phyloP scores from a whole-genome alignment of 2,113 vertebrate species.

The Cisticola juncidis region DNA sequence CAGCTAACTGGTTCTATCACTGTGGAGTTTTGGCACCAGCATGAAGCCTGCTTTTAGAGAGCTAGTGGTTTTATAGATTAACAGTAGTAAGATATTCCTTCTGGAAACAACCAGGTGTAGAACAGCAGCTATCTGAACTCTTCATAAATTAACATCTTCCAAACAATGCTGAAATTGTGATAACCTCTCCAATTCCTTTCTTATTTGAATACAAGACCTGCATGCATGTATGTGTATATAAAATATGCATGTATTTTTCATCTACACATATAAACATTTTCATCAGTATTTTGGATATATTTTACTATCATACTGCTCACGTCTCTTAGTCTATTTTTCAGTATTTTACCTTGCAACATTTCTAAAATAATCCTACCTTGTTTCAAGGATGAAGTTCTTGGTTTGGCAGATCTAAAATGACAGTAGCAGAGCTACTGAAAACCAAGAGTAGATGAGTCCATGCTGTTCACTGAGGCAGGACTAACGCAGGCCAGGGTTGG shows the following conservation, averaged over 20 bases:
- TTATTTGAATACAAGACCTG: background rate
- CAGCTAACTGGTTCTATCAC: background rate
- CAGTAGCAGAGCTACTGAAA: background rate
- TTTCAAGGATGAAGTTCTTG: background rate
- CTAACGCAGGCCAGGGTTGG: background rate
- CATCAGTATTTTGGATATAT: background rate
- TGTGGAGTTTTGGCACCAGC: background rate
- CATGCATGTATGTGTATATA: background rate
- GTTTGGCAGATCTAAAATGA: background rate
- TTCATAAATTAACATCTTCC: background rate
- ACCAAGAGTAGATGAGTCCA: background rate
- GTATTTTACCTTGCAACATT: background rate
- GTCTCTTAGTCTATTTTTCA: background rate
- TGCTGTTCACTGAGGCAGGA: background rate
- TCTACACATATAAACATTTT: background rate
- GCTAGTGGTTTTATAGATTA: background rate
- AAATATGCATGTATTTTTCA: background rate
- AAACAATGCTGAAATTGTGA: background rate
- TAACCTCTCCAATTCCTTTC: background rate
- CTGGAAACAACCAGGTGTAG: background rate
- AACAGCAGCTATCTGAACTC: background rate
- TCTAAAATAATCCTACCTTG: accelerated
- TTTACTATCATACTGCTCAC: background rate
- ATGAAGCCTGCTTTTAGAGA: background rate
- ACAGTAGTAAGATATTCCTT: background rate